Percentiles rank a stretch among this genome's conserved stretches.
Conservation (phyloP, 53 echinoderm and acorn worm genomes). For the Astropecten irregularis region DNA sequence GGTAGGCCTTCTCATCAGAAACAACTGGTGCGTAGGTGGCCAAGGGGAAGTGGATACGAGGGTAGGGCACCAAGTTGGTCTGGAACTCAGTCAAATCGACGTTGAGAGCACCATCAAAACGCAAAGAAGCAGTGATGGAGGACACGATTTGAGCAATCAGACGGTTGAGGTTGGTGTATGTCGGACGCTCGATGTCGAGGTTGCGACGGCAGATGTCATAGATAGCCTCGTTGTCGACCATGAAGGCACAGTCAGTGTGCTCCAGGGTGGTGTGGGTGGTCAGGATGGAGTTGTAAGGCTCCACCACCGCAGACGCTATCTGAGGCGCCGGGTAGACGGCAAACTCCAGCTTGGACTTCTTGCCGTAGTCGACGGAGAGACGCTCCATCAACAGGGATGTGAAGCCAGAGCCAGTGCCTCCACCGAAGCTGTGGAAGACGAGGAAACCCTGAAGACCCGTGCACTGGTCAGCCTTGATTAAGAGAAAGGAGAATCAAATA, state of each 20-base stretch:
- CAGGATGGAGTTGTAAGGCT: conserved; percentile 84
- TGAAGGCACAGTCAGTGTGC: conserved; percentile 80
- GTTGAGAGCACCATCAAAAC: too few relatives aligned
- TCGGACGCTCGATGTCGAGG: conserved; percentile 80
- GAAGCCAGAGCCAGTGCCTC: conserved; percentile 93
- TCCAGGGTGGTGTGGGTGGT: conserved; percentile 87
- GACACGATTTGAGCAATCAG: conserved; percentile 75
- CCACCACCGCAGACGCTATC: conserved; percentile 69
- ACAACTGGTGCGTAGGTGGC: too few relatives aligned
- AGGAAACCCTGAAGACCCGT: conserved; percentile 81
- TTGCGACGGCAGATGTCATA: conserved; percentile 89
- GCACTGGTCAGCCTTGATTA: conserved; percentile 68
- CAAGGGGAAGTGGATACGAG: too few relatives aligned
- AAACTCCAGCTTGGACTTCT: conserved; percentile 96
- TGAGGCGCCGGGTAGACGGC: conserved; percentile 77
- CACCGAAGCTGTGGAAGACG: conserved; percentile 77
- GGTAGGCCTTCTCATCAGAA: conserved; percentile 80
- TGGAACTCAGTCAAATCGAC: too few relatives aligned
- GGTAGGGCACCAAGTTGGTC: too few relatives aligned
- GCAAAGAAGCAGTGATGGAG: too few relatives aligned
- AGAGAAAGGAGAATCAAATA: too few relatives aligned
- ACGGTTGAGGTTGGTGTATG: conserved; percentile 62
- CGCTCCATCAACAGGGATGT: conserved; percentile 88
- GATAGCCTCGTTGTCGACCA: conserved; percentile 88
- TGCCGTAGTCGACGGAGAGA: conserved; percentile 92